Evolutionary conservation across 2,888 invertebrate genomes (phyloP).

Genomic region (Corythucha ciliata): DNA sequence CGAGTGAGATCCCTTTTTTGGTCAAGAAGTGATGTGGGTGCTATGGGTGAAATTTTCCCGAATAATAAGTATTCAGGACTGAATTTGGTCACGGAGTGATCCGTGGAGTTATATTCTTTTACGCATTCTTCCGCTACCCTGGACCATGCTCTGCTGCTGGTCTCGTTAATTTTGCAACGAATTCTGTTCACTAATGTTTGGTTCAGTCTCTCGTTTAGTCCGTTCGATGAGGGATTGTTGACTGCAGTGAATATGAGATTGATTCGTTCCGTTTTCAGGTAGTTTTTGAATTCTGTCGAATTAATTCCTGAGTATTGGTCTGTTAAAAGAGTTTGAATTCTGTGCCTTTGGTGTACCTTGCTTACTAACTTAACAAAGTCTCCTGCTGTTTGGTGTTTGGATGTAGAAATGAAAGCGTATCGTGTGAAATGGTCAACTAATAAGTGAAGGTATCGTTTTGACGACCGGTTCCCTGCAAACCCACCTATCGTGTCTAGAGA

Average conservation of each 20-base stretch:
- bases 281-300: slow-evolving; percentile 24
- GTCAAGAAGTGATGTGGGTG: no score
- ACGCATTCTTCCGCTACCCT: slow-evolving; percentile 30
- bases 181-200: slow-evolving; percentile 33
- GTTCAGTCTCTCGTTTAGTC: slow-evolving; percentile 24
- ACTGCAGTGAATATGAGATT: slow-evolving; percentile 32
- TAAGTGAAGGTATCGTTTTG: slow-evolving; percentile 37
- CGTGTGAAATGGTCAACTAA: slow-evolving; percentile 35
- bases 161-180: slow-evolving; percentile 32
- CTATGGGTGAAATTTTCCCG: slow-evolving; percentile 7
- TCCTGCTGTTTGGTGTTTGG: slow-evolving; percentile 33
- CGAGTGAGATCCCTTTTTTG: no score
- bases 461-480: slow-evolving; percentile 34
- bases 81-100: slow-evolving; percentile 9
- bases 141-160: slow-evolving; percentile 28
- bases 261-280: slow-evolving; percentile 20
- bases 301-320: slow-evolving; percentile 11
- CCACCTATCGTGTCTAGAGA: slow-evolving; percentile 38
- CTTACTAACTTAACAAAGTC: slow-evolving; percentile 34
- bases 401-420: slow-evolving; percentile 35
- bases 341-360: neutral
- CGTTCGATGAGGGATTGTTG: slow-evolving; percentile 29
- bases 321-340: slow-evolving; percentile 12
- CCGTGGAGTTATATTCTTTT: slow-evolving; percentile 14
- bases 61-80: slow-evolving; percentile 12